Conservation (phyloP, 2,797 vertebrate species). For the Lacerta agilis region DNA sequence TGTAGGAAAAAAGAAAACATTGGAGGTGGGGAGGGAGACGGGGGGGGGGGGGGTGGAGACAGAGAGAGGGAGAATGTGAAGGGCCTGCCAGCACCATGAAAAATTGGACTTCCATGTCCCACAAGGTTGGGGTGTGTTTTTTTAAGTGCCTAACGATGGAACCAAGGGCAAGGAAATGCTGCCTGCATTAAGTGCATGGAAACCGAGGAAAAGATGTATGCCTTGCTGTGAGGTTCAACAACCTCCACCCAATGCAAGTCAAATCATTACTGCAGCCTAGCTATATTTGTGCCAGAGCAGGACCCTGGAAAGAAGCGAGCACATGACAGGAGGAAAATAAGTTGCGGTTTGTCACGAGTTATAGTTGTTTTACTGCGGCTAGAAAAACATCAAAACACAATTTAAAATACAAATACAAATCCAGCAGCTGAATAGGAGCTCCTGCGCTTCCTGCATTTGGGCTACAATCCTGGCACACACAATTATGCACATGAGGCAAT, state of each 20-base stretch:
- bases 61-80: background rate
- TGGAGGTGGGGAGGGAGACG: background rate
- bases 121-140: constrained; percentile 16
- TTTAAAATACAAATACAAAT: background rate
- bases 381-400: background rate
- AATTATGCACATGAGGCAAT: background rate
- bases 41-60: too few relatives aligned
- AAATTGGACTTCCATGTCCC: constrained; percentile 2
- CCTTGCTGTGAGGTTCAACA: background rate
- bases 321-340: background rate
- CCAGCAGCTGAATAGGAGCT: background rate
- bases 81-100: background rate
- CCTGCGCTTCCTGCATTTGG: background rate
- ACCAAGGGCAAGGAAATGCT: constrained; percentile 3
- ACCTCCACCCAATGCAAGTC: background rate
- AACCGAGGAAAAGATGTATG: background rate
- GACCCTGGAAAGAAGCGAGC: too few relatives aligned
- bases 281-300: background rate
- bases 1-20: background rate
- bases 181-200: background rate
- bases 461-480: background rate
- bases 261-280: background rate
- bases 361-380: background rate
- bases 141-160: constrained; percentile 1
- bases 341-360: background rate